These are phyloP conservation scores for Premnoplex brunnescens DNA, from an alignment of 2,797 vertebrate genomes.

Conservation along the genomic window DNA sequence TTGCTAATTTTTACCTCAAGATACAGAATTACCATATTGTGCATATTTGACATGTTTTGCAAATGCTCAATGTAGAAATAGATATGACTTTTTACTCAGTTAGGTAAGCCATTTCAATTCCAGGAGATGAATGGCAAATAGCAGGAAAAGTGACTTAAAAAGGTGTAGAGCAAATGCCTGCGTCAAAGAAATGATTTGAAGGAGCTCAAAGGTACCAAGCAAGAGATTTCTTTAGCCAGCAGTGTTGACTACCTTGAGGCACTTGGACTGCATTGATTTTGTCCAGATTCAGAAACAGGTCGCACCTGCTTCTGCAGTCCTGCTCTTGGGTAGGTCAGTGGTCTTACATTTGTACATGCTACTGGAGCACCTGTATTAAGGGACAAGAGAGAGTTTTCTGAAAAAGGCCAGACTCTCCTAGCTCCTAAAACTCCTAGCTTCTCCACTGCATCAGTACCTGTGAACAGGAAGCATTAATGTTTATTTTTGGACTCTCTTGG, in stretches of 20 bases:
- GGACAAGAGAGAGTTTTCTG: neutral
- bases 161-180: neutral
- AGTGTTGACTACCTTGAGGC: neutral
- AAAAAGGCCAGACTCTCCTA: neutral
- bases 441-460: neutral
- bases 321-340: neutral
- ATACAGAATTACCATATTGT: neutral
- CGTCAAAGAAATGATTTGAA: neutral
- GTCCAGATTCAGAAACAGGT: neutral
- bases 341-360: neutral
- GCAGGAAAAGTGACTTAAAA: neutral
- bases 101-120: neutral
- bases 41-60: neutral
- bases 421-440: neutral
- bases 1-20: neutral
- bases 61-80: neutral
- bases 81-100: neutral
- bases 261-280: neutral
- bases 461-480: neutral
- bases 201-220: neutral
- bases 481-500: neutral
- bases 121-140: neutral
- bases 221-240: neutral
- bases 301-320: neutral
- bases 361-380: neutral